Evolutionary conservation across 1,140 invertebrate species (phyloP), one percentile per base, ranked within the genome.

Genomic region (Drosophila truncata): DNA sequence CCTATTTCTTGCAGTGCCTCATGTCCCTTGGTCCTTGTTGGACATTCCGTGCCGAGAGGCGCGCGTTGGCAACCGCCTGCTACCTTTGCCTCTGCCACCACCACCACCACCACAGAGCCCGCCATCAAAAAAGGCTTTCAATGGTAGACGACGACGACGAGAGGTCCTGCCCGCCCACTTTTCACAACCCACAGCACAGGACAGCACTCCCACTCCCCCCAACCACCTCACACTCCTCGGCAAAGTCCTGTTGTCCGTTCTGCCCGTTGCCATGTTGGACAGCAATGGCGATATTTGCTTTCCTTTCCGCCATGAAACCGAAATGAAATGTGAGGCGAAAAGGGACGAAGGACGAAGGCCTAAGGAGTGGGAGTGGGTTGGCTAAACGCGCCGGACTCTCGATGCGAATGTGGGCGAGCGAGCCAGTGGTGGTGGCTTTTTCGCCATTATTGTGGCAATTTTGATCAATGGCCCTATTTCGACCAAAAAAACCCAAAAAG

Each of bases 361-460:
- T 1, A 54, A 18, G 44, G 42, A 60, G n/a, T 42, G 18, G 35
- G 59, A 10, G 44, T 13, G n/a, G 18, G 42, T 25, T 37, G 44
- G 44, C 46, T 20, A 39, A 58, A 41, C 41, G 33, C 13, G 63
- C 33, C 29, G 65, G 70, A 65, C 62, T 42, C 52, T 58, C n/a
- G n/a, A 16, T 31, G 31, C 47, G n/a, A 46, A 35, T 66, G 59
- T 65, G 37, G 59, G 35, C 52, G 47, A 64, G 47, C 13, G 35
- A 20, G 25, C 39, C 35, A 25, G 41, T n/a, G 35, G n/a, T 81
- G 88, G 78, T 76, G 66, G 90, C 64, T 91, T 88, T 91, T 91
- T 91, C 84, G 83, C 87, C 88, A 91, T 91, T 87, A 87, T 88
- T 91, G 88, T 88, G 70, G 66, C 90, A 91, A 73, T 91, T 91